These are phyloP conservation scores for Xanthia togata DNA, from an alignment of 2,888 invertebrate species.

Conservation along the genomic window DNA sequence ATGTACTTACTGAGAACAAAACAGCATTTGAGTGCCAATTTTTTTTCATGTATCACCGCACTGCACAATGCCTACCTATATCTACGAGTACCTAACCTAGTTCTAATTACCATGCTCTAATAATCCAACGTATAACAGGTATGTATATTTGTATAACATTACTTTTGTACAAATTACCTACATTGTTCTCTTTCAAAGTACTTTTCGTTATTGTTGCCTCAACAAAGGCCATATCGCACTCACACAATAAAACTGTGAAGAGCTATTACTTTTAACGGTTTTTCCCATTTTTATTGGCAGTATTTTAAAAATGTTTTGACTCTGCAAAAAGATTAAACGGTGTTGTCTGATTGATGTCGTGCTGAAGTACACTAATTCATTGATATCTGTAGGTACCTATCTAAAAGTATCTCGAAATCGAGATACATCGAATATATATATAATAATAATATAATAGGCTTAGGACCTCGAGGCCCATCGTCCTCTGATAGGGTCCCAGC, in stretches of 20 bases:
- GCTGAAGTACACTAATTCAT: neutral
- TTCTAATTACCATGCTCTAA: constrained; percentile 28
- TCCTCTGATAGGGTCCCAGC: too few species aligned
- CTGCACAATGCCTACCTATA: neutral
- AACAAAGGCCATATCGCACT: constrained; percentile 57
- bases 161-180: constrained; percentile 45
- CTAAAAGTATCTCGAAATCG: neutral
- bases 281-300: constrained; percentile 49
- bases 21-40: too few species aligned
- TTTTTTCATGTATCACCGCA: too few species aligned
- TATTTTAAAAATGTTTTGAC: constrained; percentile 49
- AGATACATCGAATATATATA: neutral
- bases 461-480: too few species aligned
- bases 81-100: neutral
- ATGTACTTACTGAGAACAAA: too few species aligned
- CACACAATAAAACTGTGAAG: constrained; percentile 46
- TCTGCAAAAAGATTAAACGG: constrained; percentile 19
- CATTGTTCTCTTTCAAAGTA: constrained; percentile 57
- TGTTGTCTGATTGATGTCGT: constrained; percentile 7
- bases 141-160: constrained; percentile 13
- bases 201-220: constrained; percentile 50
- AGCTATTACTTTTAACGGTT: constrained; percentile 52
- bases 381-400: neutral
- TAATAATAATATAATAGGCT: too few species aligned
- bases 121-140: constrained; percentile 2